Percentiles rank a stretch among this genome's conserved stretches.
Evolutionary conservation across 2,888 invertebrate species (phyloP).

Genomic region (Galeopsomyia nigrocyanea): DNA sequence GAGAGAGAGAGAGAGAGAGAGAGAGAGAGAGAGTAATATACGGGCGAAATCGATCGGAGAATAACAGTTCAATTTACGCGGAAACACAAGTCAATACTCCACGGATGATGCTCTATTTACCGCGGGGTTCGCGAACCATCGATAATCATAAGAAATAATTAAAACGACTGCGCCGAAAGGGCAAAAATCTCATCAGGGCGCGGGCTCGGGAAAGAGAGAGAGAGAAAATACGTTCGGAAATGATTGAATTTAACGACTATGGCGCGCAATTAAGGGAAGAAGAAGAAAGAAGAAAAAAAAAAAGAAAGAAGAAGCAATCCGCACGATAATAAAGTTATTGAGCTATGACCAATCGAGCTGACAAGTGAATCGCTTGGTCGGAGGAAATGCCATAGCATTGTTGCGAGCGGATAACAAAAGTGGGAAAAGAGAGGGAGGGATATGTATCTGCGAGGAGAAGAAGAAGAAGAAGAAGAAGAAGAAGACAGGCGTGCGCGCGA

Average conservation of each 20-base stretch:
- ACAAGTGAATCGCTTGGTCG: conserved; percentile 38
- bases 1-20: no score
- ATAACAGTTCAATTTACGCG: no score
- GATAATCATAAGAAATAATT: conserved; percentile 28
- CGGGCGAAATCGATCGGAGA: no score
- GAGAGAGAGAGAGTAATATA: no score
- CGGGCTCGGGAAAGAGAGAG: conserved; percentile 12
- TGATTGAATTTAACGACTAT: conserved; percentile 35
- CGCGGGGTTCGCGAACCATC: background rate
- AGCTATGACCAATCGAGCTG: conserved; percentile 45
- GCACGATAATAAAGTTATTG: conserved; percentile 42
- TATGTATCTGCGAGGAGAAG: conserved; percentile 34
- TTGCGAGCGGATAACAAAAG: conserved; percentile 2
- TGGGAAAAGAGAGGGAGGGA: background rate
- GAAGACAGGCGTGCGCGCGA: conserved; percentile 53
- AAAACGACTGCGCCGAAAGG: conserved; percentile 3
- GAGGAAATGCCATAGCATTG: conserved; percentile 4
- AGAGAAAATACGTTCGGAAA: conserved; percentile 22
- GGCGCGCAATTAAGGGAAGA: conserved; percentile 33
- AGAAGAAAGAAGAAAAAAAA: conserved; percentile 17
- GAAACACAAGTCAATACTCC: background rate
- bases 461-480: conserved; percentile 44
- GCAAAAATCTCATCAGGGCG: conserved; percentile 13
- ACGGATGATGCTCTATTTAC: conserved; percentile 15
- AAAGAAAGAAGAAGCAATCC: conserved; percentile 14